Evolutionary conservation across 2,888 invertebrate species (phyloP), one percentile per base, ranked within the genome.

Genomic region (Drosophila ochracea): DNA sequence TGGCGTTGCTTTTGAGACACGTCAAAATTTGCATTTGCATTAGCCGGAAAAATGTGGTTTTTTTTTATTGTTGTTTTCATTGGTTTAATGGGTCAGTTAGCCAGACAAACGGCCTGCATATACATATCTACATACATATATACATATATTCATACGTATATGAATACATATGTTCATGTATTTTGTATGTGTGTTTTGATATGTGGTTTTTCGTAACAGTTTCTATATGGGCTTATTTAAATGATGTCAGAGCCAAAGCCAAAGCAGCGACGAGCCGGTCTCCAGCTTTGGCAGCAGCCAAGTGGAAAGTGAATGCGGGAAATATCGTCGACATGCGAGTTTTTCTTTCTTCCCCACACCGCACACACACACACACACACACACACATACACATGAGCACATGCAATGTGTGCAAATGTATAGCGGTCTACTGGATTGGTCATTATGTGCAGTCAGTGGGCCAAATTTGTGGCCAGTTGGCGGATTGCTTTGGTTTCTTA

Each of bases 221-320:
- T 72, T 75, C 63, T 68, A 50, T 73, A 65, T 73, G 73, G 70
- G 77, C 76, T 82, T 84, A 87, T 91, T 87, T 64, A 89, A 87
- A 87, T 87, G 91, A 87, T 80, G 84, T 80, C 84, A 73, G 83
- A 72, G 79, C 65, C 62, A 60, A 58, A 60, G 68, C 60, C 28
- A 54, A 61, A 55, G 49, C 47, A 7, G 25, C 16, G 43, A 21
- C 33, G 43, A 49, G 74, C 68, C 71, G 61, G 68, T 62, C 68
- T 58, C 72, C 73, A 68, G 50, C 58, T 69, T 49, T 64, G 64
- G 59, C 64, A 58, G 73, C 89, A 91, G 73, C 89, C 87, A 90
- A 54, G 90, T 89, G 91, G 90, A 89, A 89, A 89, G 91, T 89
- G 91, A 89, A 89, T 89, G 91, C 91, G 91, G 91, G 90, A 89